phyloP scores from a whole-genome alignment of 92 coral and sea anemone genomes.

The Desmophyllum pertusum region DNA sequence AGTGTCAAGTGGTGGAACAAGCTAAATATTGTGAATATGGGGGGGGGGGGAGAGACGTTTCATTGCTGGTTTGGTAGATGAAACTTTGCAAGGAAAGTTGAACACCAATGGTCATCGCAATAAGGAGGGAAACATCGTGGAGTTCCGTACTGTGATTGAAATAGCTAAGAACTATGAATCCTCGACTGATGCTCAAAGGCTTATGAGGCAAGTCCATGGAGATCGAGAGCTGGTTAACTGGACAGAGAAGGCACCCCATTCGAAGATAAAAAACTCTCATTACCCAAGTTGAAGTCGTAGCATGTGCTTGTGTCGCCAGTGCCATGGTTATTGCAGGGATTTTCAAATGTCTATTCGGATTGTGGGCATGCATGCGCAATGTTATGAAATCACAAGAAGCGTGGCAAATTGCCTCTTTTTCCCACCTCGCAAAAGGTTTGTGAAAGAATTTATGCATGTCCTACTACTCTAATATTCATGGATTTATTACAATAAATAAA shows the following conservation, averaged over 20 bases:
- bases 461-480: no score
- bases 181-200: conserved; percentile 14
- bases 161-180: conserved; percentile 38
- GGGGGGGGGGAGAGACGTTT: no score
- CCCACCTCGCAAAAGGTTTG: no score
- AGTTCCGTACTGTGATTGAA: conserved; percentile 13
- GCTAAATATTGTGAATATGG: conserved; percentile 31
- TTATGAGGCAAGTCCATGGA: conserved; percentile 6
- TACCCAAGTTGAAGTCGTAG: neutral
- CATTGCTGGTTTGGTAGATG: conserved; percentile 35
- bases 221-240: conserved; percentile 19
- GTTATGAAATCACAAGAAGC: no score
- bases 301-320: no score
- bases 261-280: neutral
- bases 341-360: no score
- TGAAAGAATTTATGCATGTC: no score
- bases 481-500: no score
- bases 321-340: no score
- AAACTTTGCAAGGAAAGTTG: conserved; percentile 33
- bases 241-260: neutral
- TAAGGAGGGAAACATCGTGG: conserved; percentile 19
- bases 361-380: no score
- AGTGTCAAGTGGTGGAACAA: conserved; percentile 14
- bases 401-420: no score
- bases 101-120: conserved; percentile 35